Percentiles rank a stretch among this genome's conserved stretches.
Conservation (phyloP, 2,797 vertebrate genomes). For the Sebastes cheni region DNA sequence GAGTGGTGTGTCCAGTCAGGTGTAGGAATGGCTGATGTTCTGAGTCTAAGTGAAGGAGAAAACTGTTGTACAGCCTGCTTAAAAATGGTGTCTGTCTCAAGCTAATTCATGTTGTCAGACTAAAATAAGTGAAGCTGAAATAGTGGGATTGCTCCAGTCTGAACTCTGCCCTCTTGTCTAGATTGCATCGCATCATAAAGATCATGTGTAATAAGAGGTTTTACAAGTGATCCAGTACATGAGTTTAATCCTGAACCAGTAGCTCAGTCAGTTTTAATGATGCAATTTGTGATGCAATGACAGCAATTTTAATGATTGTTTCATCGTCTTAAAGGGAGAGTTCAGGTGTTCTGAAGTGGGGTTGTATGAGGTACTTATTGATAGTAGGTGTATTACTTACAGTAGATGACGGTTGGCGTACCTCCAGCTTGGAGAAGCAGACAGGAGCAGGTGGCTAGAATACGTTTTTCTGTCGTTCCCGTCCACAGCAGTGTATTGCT, state of each 20-base stretch:
- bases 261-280: not conserved
- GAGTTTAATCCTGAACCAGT: not conserved
- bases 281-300: too few species aligned
- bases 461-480: too few species aligned
- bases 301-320: not conserved
- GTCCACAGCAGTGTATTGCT: too few species aligned
- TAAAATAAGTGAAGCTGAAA: not conserved
- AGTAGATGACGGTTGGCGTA: too few species aligned
- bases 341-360: too few species aligned
- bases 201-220: not conserved
- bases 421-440: too few species aligned
- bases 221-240: not conserved
- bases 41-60: not conserved
- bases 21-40: not conserved
- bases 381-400: too few species aligned
- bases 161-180: not conserved
- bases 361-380: too few species aligned
- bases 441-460: too few species aligned
- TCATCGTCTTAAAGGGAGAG: not conserved
- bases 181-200: not conserved
- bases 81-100: not conserved
- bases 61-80: not conserved
- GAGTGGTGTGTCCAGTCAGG: not conserved
- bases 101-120: not conserved
- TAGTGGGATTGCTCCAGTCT: not conserved